Base-by-base conservation (phyloP, 2,797 vertebrate genomes). In the Mormyrus proboscirostris region DNA sequence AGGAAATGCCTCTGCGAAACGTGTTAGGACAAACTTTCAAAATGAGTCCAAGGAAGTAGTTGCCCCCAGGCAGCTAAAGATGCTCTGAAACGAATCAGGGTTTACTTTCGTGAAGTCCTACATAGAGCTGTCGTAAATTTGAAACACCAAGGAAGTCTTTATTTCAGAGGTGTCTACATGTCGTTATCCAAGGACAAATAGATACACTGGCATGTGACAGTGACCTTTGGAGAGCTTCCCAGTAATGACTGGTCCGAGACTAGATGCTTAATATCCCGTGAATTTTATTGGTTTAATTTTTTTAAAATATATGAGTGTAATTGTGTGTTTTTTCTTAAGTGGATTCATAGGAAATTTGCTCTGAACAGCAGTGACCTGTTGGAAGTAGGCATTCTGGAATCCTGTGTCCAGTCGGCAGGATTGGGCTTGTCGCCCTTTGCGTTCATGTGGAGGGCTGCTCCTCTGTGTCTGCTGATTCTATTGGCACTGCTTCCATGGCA, bases 401-500 rank as follows among this genome's bases (percentile, higher is more conserved):
- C 8, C 51, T 22, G 8, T 29, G 55, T 87, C 53, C 14, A 9
- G 19, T 33, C 12, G 1, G 55, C 10, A 12, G 55, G 86, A 87
- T 25, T 85, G 83, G 16, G 10, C 44, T 84, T 2, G 47, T 6
- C 1, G 47, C 25, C 44, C 16, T 53, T 73, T 29, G 65, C 59
- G 25, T 62, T 85, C 44, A 49, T 85, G 86, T 62, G 87, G 87
- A 85, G 4, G 33, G 55, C 87, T 9, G 29, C 93, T 94, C 93
- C 93, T 94, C 92, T 92, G 93, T 93, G 92, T 94, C 90, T 90
- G 93, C 92, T 92, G 86, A 88, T 59, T 91, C 90, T 92, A 89
- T 91, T 92, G 91, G 92, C 87, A 90, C 91, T 91, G 94, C 95
- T 94, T 93, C 94, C 92, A 94, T 94, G 93, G 94, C 88, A 93